These are phyloP conservation scores for Labeo calbasu DNA, from an alignment of 2,797 vertebrate genomes.

Conservation along the genomic window DNA sequence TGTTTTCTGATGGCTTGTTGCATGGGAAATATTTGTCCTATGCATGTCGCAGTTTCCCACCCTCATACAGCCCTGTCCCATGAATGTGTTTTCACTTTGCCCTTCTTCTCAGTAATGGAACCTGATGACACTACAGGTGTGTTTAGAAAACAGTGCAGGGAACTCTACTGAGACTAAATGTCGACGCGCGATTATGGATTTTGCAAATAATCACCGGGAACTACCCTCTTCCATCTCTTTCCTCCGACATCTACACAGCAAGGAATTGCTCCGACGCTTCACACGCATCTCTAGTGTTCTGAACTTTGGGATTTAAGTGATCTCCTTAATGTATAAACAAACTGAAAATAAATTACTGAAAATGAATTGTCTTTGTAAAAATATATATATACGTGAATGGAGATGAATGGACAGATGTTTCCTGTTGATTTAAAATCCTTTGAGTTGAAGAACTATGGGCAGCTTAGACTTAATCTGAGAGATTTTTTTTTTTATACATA, in stretches of 20 bases:
- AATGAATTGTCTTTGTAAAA: slow-evolving; percentile 68
- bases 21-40: slow-evolving; percentile 52
- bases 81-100: slow-evolving; percentile 66
- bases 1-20: slow-evolving; percentile 47
- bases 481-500: slow-evolving; percentile 51
- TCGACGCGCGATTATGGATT: slow-evolving; percentile 29
- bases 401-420: slow-evolving; percentile 61
- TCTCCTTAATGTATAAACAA: slow-evolving; percentile 77
- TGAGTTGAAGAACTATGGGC: slow-evolving; percentile 66
- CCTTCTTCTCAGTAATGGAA: slow-evolving; percentile 25
- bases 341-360: slow-evolving; percentile 60
- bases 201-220: slow-evolving; percentile 35
- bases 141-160: slow-evolving; percentile 29
- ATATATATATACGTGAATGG: slow-evolving; percentile 62
- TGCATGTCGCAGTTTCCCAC: slow-evolving; percentile 50
- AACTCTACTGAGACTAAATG: slow-evolving; percentile 42
- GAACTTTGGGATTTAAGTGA: slow-evolving; percentile 36
- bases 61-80: slow-evolving; percentile 51
- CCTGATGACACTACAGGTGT: slow-evolving; percentile 53
- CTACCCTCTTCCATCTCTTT: slow-evolving; percentile 27
- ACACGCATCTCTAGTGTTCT: slow-evolving; percentile 34
- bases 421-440: slow-evolving; percentile 71
- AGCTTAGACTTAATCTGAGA: slow-evolving; percentile 69
- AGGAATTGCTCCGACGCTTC: slow-evolving; percentile 30
- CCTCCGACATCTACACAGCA: slow-evolving; percentile 10